These are phyloP conservation scores for Porites divaricata DNA, from an alignment of 92 coral and sea anemone species.

Conservation along the genomic window DNA sequence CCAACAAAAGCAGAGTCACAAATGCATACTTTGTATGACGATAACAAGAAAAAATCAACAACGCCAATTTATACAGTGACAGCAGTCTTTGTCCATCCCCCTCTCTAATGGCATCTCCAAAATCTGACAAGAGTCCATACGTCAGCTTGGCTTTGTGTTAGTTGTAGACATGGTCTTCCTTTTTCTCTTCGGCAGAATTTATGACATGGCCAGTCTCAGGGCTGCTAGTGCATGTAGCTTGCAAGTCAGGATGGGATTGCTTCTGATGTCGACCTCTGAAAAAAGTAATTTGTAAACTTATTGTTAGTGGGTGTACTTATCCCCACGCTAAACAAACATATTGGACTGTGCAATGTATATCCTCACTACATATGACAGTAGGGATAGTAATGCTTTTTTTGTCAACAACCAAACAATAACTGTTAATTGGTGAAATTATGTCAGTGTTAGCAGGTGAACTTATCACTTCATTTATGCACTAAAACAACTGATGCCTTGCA, in stretches of 20 bases:
- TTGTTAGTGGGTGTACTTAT: not conserved
- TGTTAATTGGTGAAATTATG: conserved; percentile 1
- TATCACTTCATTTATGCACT: not conserved
- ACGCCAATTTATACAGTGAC: conserved; percentile 14
- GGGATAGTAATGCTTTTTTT: not conserved
- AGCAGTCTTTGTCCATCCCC: conserved; percentile 35
- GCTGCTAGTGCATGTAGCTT: not conserved
- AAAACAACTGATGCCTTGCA: not conserved
- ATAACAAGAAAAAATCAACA: conserved; percentile 5
- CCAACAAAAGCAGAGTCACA: conserved; percentile 30
- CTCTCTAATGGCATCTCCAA: conserved; percentile 42
- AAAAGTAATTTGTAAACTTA: not conserved
- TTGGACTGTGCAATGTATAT: not conserved
- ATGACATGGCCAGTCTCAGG: not conserved
- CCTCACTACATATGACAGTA: conserved; percentile 4
- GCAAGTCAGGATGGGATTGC: conserved; percentile 3
- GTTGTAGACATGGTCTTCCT: conserved; percentile 47
- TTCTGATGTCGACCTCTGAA: conserved; percentile 28
- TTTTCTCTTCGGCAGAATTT: not conserved
- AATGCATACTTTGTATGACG: conserved; percentile 27
- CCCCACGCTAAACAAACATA: not conserved
- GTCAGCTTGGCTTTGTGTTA: conserved; percentile 58
- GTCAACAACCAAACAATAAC: not conserved
- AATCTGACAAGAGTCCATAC: conserved; percentile 45
- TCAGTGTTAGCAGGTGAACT: not conserved